Evolutionary conservation across 2,113 vertebrate species (phyloP), one percentile per base, ranked within the genome.

Genomic region (Brienomyrus brachyistius): DNA sequence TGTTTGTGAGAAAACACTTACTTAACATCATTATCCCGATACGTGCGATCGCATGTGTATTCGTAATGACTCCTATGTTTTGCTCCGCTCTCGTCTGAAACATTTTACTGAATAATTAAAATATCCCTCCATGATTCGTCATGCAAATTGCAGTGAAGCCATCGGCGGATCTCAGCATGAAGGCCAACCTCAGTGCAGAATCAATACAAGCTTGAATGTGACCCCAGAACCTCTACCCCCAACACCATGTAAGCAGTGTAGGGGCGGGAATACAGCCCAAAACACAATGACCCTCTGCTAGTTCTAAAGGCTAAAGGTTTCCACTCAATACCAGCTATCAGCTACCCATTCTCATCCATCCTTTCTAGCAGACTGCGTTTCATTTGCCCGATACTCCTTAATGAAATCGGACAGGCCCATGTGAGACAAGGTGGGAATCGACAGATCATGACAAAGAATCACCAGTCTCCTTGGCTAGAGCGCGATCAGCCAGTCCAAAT

Each of bases 401-500:
- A 74, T 88, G 59, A 88, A 74, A 74, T 77, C 45, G 31, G n/a
- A 17, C n/a, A 77, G 19, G 66, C 47, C 70, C 88, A 54, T 90
- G 27, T 1, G 35, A 90, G 88, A 87, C 48, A 31, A 59, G 40
- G 90, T 91, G 86, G 89, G 27, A 89, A 27, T 59, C 9, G 43
- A 35, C 54, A n/a, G 21, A 27, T 66, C 80, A 85, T 40, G 4
- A 19, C 43, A 7, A 40, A 59, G 27, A 86, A 92, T 92, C 88
- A 93, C 89, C 47, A 85, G 86, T 17, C 87, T 92, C 90, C 87
- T 83, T 90, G 77, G 82, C 90, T 31, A 45, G 62, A 91, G 91
- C 82, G 91, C 23, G 54, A 89, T 47, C 11, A 88, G 59, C 82
- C 90, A 84, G 86, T 10, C 35, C 74, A 83, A 90, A 86, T 87